These are phyloP conservation scores for Nematopogon swammerdamellus DNA, from an alignment of 2,888 invertebrate species.

Conservation along the genomic window DNA sequence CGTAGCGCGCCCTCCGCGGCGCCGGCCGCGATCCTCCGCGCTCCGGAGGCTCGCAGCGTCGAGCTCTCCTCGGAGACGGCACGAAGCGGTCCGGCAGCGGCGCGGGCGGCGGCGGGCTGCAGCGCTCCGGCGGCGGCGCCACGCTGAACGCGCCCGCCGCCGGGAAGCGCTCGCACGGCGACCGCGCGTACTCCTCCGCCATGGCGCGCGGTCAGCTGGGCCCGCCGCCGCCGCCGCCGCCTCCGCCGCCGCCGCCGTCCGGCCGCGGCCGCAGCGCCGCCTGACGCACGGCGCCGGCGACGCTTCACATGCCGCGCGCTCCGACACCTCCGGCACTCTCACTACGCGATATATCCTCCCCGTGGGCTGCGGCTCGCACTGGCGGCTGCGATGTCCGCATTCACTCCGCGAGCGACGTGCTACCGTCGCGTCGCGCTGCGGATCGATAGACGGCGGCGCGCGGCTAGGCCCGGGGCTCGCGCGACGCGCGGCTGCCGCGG, in stretches of 20 bases:
- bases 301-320: conserved; percentile 40
- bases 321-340: conserved; percentile 32
- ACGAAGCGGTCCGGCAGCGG: conserved; percentile 56
- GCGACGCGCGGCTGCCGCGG: conserved; percentile 38
- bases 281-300: conserved; percentile 9
- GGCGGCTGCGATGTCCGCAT: conserved; percentile 48
- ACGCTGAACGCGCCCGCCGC: conserved; percentile 57
- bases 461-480: conserved; percentile 41
- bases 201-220: conserved; percentile 50
- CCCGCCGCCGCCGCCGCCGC: conserved; percentile 52
- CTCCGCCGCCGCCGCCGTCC: conserved; percentile 30
- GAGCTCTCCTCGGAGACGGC: conserved; percentile 58
- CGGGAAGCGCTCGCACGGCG: conserved; percentile 54
- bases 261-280: conserved; percentile 24
- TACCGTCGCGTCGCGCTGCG: conserved; percentile 44
- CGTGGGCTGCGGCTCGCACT: conserved; percentile 28
- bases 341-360: conserved; percentile 18
- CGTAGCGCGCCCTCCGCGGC: conserved; percentile 55
- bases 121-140: conserved; percentile 63
- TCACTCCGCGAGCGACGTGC: conserved; percentile 50
- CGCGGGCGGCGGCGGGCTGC: conserved; percentile 62
- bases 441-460: conserved; percentile 38
- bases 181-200: conserved; percentile 53
- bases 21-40: conserved; percentile 45
- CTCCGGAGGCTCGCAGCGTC: conserved; percentile 65